Evolutionary conservation across 2,113 vertebrate genomes (phyloP).

Genomic region (Lagenorhynchus albirostris): DNA sequence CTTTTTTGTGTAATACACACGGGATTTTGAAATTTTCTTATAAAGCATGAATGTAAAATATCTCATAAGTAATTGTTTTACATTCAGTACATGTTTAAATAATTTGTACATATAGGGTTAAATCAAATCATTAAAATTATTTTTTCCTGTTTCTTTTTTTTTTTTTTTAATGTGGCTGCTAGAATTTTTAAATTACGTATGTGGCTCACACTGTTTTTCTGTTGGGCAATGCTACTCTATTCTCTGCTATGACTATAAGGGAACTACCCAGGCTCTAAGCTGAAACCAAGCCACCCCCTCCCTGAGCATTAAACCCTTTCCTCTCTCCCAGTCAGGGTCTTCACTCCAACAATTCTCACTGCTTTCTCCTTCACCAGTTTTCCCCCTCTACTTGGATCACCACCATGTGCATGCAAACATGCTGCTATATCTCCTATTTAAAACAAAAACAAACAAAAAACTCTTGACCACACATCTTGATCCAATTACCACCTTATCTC

Average conservation of each 20-base stretch:
- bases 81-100: background rate
- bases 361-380: background rate
- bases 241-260: background rate
- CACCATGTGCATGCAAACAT: background rate
- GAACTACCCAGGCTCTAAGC: background rate
- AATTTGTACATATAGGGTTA: background rate
- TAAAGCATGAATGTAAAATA: background rate
- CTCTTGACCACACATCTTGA: background rate
- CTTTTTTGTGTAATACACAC: background rate
- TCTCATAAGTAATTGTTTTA: background rate
- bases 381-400: background rate
- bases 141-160: background rate
- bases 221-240: accelerated
- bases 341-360: background rate
- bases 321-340: background rate
- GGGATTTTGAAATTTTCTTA: background rate
- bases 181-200: background rate
- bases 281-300: background rate
- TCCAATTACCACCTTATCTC: background rate
- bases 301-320: background rate
- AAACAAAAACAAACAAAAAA: background rate
- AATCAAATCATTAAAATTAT: background rate
- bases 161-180: background rate
- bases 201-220: background rate
- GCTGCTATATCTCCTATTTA: background rate